Evolutionary conservation across 1,140 invertebrate species (phyloP).

Genomic region (Drosophila melanogaster): DNA sequence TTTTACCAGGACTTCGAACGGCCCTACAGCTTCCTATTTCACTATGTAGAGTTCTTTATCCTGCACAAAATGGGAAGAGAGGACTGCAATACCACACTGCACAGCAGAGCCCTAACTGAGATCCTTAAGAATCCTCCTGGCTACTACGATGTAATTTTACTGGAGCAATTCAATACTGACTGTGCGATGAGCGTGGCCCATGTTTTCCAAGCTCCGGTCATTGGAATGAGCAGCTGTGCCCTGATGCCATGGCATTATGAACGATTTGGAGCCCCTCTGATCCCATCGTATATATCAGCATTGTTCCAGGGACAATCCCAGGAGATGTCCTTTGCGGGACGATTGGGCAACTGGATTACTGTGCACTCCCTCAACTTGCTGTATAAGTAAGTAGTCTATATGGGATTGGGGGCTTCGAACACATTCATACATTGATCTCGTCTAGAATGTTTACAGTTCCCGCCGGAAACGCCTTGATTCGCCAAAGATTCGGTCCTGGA

Average conservation of each 20-base stretch:
- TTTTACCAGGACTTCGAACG: conserved; percentile 59
- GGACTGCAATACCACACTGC: conserved; percentile 62
- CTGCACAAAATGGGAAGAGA: conserved; percentile 59
- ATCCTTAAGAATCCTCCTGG: conserved; percentile 68
- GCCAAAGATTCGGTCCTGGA: conserved; percentile 84
- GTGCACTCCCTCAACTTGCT: conserved; percentile 66
- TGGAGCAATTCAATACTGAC: conserved; percentile 89
- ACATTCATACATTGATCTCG: neutral
- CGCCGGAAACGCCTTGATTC: conserved; percentile 55
- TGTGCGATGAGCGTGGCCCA: conserved; percentile 88
- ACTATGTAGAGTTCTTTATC: conserved; percentile 65
- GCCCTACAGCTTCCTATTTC: conserved; percentile 30
- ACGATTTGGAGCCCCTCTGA: conserved; percentile 86
- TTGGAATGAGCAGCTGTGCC: conserved; percentile 86
- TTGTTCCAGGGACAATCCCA: conserved; percentile 86
- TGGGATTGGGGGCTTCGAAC: neutral
- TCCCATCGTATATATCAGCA: conserved; percentile 87
- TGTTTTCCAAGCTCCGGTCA: conserved; percentile 87
- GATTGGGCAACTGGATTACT: conserved; percentile 84
- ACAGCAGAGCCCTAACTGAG: conserved; percentile 49
- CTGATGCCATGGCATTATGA: conserved; percentile 87
- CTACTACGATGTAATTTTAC: conserved; percentile 88
- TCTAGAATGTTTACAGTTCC: conserved; percentile 44
- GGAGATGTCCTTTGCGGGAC: conserved; percentile 85
- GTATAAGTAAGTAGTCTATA: conserved; percentile 55